Conservation (phyloP, 2,113 vertebrate species). For the Megaleporinus macrocephalus region DNA sequence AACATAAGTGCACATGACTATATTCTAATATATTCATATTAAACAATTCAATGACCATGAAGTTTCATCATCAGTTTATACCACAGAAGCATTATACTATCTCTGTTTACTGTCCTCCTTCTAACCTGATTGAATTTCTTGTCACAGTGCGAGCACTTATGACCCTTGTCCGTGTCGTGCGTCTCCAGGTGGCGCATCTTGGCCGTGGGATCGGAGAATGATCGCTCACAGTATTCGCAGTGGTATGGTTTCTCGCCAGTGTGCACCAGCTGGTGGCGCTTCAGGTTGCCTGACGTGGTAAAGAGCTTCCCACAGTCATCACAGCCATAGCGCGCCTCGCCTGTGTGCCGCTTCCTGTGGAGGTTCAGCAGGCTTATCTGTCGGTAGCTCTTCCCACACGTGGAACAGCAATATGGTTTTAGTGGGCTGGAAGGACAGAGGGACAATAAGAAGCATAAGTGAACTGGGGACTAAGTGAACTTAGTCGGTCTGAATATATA, state of each 20-base stretch:
- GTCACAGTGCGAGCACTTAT: constrained; percentile 96
- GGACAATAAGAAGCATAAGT: neutral
- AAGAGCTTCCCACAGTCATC: constrained; percentile 94
- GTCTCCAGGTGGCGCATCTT: constrained; percentile 98
- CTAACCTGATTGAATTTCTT: constrained; percentile 97
- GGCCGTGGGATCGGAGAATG: constrained; percentile 96
- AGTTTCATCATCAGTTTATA: too few species aligned
- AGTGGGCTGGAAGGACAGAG: constrained; percentile 78
- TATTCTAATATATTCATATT: too few species aligned
- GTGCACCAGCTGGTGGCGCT: constrained; percentile 97
- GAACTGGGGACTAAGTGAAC: neutral
- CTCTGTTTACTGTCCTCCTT: neutral
- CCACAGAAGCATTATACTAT: neutral
- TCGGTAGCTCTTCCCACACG: constrained; percentile 96
- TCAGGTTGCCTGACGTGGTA: constrained; percentile 96
- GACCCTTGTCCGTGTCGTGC: constrained; percentile 93
- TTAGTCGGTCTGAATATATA: neutral
- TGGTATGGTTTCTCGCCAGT: constrained; percentile 96
- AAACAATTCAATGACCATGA: too few species aligned
- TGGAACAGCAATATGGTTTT: constrained; percentile 92
- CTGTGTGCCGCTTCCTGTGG: constrained; percentile 96
- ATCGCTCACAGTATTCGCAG: constrained; percentile 92
- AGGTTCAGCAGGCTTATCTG: constrained; percentile 97
- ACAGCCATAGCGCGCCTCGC: constrained; percentile 92
- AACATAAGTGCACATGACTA: too few species aligned